Evolutionary conservation across 1,140 invertebrate species (phyloP), one percentile per base, ranked within the genome.

Genomic region (Xylocopa sonorina): DNA sequence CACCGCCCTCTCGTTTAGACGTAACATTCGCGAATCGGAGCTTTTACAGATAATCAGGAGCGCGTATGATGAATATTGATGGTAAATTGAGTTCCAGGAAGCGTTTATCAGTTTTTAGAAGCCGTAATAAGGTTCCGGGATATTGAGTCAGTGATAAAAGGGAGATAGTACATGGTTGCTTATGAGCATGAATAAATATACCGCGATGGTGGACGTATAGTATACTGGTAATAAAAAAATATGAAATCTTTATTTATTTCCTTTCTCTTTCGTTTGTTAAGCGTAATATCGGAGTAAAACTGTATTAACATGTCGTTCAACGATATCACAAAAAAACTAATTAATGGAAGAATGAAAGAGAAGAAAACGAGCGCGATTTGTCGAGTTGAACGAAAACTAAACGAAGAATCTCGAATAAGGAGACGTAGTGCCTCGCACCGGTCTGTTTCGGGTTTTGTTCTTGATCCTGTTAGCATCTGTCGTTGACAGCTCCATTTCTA

Each of bases 401-500:
- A 29, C 27, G 60, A 71, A 57, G 50, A 66, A 69, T 72, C 57
- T 29, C 21, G 60, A 18, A 41, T 43, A 74, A 32, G 48, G 41
- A 50, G 51, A 64, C 24, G 48, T 53, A 24, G 16, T 14, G 67
- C 68, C 1, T 67, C 68, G 46, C 63, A 58, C 50, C 62, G 32
- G 72, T 21, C 38, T 48, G 58, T 80, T 83, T 75, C 60, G 66
- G 66, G 41, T 53, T 43, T 63, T 63, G 77, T 53, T 63, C 71
- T 72, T 76, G 53, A 83, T 80, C 58, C 77, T 74, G 83, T 83
- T 78, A 85, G 81, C 74, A 78, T 84, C 84, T 86, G 86, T 57
- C 69, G 73, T 55, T 55, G 73, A 80, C 82, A 84, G 78, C 50
- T 71, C 24, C 81, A 63, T 74, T 80, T 78, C 29, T 69, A 66